Evolutionary conservation across 1,140 invertebrate species (phyloP).

Genomic region (Drosophila watanabei): DNA sequence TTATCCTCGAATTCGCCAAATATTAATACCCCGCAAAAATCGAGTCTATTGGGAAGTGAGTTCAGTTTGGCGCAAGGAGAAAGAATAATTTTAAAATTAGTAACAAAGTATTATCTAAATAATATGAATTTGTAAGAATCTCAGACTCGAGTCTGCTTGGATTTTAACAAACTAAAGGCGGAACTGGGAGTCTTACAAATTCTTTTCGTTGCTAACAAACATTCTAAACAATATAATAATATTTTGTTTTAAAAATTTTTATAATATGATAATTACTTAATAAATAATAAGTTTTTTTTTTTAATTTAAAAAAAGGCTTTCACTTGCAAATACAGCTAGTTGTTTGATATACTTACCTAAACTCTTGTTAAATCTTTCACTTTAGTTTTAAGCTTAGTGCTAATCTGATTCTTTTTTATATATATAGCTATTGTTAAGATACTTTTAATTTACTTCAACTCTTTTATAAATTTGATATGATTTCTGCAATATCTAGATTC

Average conservation of each 20-base stretch:
- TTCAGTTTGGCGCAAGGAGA: not conserved
- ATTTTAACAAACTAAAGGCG: too few relatives aligned
- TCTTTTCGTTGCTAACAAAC: too few relatives aligned
- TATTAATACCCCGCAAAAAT: constrained; percentile 9
- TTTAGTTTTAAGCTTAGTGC: not conserved
- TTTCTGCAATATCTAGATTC: not conserved
- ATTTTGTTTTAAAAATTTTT: too few relatives aligned
- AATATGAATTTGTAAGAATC: too few relatives aligned
- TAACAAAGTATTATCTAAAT: not conserved
- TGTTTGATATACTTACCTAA: not conserved
- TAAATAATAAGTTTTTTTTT: too few relatives aligned
- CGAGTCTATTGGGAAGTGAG: too few relatives aligned
- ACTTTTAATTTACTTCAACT: too few relatives aligned
- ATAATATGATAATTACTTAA: too few relatives aligned
- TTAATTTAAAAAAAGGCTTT: not conserved
- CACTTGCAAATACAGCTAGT: not conserved
- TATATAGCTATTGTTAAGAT: not conserved
- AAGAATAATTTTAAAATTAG: not conserved
- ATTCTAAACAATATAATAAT: too few relatives aligned
- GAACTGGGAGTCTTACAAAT: too few relatives aligned
- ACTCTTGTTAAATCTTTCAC: not conserved
- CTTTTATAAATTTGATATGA: not conserved
- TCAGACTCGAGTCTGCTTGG: too few relatives aligned
- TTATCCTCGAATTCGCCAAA: constrained; percentile 1
- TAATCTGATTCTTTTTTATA: not conserved